Base-by-base conservation (phyloP, 2,888 invertebrate genomes). In the Oscheius onirici region DNA sequence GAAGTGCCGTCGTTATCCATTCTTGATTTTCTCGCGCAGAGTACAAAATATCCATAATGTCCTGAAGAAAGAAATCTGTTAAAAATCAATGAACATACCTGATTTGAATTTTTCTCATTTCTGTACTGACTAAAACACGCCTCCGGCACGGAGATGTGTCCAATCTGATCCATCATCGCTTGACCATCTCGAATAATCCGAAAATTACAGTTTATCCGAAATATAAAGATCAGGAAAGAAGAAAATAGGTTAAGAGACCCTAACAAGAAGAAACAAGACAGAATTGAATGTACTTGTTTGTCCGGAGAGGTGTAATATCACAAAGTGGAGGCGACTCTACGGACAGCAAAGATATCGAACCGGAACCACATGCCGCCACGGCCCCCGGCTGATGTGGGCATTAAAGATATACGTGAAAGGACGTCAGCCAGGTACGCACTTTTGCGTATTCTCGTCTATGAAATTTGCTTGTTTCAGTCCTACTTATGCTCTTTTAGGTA, bases 41-140 rank as follows among this genome's bases (percentile, higher is more conserved):
- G 40, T 71, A 75, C 6, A 77, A 49, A 22, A 77, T 58, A 22
- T 68, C 51, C 24, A 65, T 58, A 43, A 77, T 68, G 15, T 75
- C 73, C 77, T 77, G 43, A 26, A 74, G 60, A 46, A 24, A 15
- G 22, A 58, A 34, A 58, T 20, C 40, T 15, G 13, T 2, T 40
- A 40, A 58, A 58, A 34, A 34, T 6, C 17, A 17, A 5, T 15
- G 26, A 61, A 24, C 15, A 24, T 63, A 63, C 63, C 63, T 46
- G 63, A 49, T 63, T 63, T 17, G 49, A 26, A 51, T 63, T 63
- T n/a, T 26, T 22, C 22, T n/a, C 24, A 15, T 24, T 46, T 22
- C 22, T 49, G 26, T 28, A 63, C 22, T 49, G 46, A 34, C 49
- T 46, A 26, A 63, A 63, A 10, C 49, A 63, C 63, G 49, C 49